These are phyloP conservation scores for Pygocentrus nattereri DNA, from an alignment of 2,797 vertebrate genomes.

Conservation along the genomic window DNA sequence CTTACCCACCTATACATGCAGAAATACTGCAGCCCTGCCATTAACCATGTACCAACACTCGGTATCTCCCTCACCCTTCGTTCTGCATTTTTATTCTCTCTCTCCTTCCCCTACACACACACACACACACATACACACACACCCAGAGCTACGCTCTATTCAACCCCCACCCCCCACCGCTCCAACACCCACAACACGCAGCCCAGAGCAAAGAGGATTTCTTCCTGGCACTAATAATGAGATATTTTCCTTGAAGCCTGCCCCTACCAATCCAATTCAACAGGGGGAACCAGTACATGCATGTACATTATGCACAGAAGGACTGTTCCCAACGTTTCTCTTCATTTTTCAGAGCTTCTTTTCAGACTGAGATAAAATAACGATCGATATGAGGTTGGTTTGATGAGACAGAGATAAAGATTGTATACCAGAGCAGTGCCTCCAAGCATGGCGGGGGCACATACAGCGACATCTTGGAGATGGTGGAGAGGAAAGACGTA, in stretches of 20 bases:
- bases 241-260: constrained; percentile 59
- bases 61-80: constrained; percentile 37
- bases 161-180: constrained; percentile 54
- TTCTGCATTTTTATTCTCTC: constrained; percentile 41
- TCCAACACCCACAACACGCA: constrained; percentile 56
- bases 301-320: constrained; percentile 68
- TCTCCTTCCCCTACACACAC: constrained; percentile 43
- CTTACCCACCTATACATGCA: constrained; percentile 22
- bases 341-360: constrained; percentile 10
- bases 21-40: constrained; percentile 6
- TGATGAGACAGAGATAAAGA: constrained; percentile 44
- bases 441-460: neutral
- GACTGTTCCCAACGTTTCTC: constrained; percentile 13
- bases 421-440: constrained; percentile 21
- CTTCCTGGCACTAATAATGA: constrained; percentile 62
- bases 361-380: constrained; percentile 13
- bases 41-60: constrained; percentile 27
- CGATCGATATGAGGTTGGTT: constrained; percentile 34
- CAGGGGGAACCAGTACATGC: constrained; percentile 53
- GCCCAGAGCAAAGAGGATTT: constrained; percentile 59
- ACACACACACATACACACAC: constrained; percentile 50
- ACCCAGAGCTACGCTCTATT: constrained; percentile 48
- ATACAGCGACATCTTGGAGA: neutral
- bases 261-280: constrained; percentile 57
- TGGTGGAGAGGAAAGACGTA: constrained; percentile 26